Base-by-base conservation (phyloP, 2,888 invertebrate genomes). In the Thelaira solivaga region DNA sequence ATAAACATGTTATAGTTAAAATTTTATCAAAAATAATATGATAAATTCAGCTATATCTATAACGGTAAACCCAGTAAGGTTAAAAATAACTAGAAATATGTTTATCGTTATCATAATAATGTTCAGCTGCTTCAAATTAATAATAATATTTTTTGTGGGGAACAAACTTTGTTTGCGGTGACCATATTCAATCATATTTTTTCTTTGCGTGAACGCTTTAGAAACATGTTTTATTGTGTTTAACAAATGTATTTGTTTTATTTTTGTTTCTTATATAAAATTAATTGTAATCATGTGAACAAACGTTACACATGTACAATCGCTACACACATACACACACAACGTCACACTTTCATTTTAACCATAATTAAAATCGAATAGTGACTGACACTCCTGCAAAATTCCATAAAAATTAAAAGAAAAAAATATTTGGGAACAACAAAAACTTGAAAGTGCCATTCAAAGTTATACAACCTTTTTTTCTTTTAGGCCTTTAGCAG, bases 391-490 rank as follows among this genome's bases (percentile, higher is more conserved):
- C 22, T 64, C 20, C 59, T 22, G 39, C 31, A 18, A 18, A 13
- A 41, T 59, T 34, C 22, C 16, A 49, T 41, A 36, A 57, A 45
- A 34, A 55, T 26, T 11, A n/a, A n/a, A n/a, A 51, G 13, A 55
- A 29, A 24, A 59, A 36, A 26, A 13, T 11, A 43, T 45, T 4
- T 22, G 18, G n/a, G n/a, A n/a, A n/a, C n/a, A n/a, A n/a, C n/a
- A 41, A 62, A 65, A 53, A 61, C 47, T 57, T 62, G 67, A 57
- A 24, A 24, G 34, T 61, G 26, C 76, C 72, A 72, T 72, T 72
- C 47, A 72, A 62, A 62, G 53, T 62, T 77, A 72, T 55, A 72
- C 67, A 72, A 77, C 67, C 72, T 47, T n/a, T n/a, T n/a, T n/a
- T n/a, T n/a, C n/a, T n/a, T 67, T 67, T 49, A 24, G 49, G 55